Conservation (phyloP, 2,888 invertebrate species). For the Deilephila elpenor region DNA sequence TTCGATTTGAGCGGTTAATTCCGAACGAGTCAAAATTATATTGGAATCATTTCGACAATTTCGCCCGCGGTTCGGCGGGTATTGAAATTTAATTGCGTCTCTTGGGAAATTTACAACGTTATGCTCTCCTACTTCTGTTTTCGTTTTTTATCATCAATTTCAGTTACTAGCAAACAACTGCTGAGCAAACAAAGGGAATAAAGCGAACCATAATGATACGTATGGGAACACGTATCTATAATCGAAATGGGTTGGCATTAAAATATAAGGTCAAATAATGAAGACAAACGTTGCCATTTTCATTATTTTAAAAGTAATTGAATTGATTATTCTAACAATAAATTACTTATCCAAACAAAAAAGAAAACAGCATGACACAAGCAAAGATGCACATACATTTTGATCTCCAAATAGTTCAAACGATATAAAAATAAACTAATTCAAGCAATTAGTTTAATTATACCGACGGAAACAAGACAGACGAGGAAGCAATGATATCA, state of each 20-base stretch:
- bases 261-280: too few species aligned
- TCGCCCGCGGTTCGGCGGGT: background rate
- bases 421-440: constrained; percentile 24
- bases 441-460: constrained; percentile 32
- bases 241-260: too few species aligned
- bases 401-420: background rate
- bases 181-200: too few species aligned
- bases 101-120: background rate
- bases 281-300: too few species aligned
- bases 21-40: constrained; percentile 15
- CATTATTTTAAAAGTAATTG: too few species aligned
- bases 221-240: too few species aligned
- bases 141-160: too few species aligned
- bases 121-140: background rate
- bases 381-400: background rate
- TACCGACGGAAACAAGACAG: constrained; percentile 29
- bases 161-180: too few species aligned
- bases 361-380: background rate
- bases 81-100: background rate
- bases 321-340: too few species aligned
- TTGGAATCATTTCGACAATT: constrained; percentile 12
- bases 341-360: too few species aligned
- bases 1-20: background rate
- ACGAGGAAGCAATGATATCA: constrained; percentile 32
- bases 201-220: too few species aligned